These are phyloP conservation scores for Heterodera filipjevi DNA, from an alignment of 2,888 invertebrate genomes.

Conservation along the genomic window DNA sequence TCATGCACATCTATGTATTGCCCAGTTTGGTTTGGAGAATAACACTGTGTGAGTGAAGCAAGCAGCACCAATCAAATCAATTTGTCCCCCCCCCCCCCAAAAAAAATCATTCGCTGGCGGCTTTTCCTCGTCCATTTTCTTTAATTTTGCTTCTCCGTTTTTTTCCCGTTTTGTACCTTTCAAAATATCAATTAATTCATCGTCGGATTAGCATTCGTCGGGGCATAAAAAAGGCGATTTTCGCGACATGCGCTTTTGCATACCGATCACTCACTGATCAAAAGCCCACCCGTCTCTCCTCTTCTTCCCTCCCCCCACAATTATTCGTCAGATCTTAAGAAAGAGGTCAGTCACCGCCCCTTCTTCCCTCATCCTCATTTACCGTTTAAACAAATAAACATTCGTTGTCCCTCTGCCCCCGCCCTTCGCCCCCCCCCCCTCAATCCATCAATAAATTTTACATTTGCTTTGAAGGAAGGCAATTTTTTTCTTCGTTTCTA, in stretches of 20 bases:
- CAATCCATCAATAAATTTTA: not conserved
- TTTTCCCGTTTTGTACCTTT: not conserved
- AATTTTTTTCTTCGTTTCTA: not conserved
- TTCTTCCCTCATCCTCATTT: not conserved
- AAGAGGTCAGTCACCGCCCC: not conserved
- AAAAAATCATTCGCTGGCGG: too few species aligned
- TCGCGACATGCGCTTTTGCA: too few species aligned
- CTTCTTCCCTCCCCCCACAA: not conserved
- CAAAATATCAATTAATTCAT: not conserved
- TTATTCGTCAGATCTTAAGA: not conserved
- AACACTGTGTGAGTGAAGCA: not conserved
- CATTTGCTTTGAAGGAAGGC: not conserved
- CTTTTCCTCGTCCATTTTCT: not conserved
- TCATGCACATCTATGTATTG: not conserved
- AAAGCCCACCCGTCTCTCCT: not conserved
- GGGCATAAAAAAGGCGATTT: too few species aligned
- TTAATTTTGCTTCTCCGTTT: not conserved
- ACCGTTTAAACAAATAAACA: constrained; percentile 2
- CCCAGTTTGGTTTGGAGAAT: not conserved
- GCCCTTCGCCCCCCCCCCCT: not conserved
- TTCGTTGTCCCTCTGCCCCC: not conserved
- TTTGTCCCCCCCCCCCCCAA: too few species aligned
- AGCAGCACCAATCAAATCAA: not conserved
- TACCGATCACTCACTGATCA: not conserved
- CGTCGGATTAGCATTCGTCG: not conserved